A percentile compares a stretch with the other conserved stretches of the same genome.
phyloP scores from a whole-genome alignment of 2,888 invertebrate species.

The Halocaridina rubra region DNA sequence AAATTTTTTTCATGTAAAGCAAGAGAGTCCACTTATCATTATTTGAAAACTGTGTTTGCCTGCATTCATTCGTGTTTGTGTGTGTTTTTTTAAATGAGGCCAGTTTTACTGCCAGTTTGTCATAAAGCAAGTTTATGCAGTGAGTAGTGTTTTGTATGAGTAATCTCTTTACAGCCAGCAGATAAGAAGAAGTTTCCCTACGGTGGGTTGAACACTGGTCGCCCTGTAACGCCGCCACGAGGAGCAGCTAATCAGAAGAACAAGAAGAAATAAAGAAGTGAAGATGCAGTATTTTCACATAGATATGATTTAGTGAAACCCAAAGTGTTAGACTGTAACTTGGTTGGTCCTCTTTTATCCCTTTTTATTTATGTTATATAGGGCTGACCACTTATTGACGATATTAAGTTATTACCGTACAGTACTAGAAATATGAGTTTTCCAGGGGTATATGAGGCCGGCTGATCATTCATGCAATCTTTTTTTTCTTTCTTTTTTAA shows the following conservation, averaged over 20 bases:
- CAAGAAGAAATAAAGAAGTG: slow-evolving; percentile 81
- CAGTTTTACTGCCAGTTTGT: too few relatives aligned
- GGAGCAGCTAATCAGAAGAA: slow-evolving; percentile 89
- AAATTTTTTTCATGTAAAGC: too few relatives aligned
- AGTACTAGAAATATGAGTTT: neutral
- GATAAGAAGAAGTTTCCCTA: slow-evolving; percentile 97
- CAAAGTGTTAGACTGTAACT: neutral
- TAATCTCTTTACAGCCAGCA: slow-evolving; percentile 85
- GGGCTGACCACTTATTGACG: neutral
- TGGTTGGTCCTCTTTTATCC: slow-evolving; percentile 13
- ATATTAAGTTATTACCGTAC: neutral
- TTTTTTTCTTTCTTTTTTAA: neutral
- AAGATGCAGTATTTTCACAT: neutral
- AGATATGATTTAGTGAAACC: neutral
- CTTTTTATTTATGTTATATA: neutral
- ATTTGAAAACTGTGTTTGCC: too few relatives aligned
- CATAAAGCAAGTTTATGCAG: too few relatives aligned
- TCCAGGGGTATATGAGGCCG: too few relatives aligned
- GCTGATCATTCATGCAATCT: slow-evolving; percentile 4
- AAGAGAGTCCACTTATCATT: too few relatives aligned
- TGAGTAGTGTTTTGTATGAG: too few relatives aligned
- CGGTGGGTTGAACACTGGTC: slow-evolving; percentile 90
- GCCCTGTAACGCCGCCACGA: slow-evolving; percentile 97
- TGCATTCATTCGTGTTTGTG: too few relatives aligned
- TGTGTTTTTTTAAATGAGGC: too few relatives aligned